A percentile compares a stretch with the other conserved stretches of the same genome.
phyloP scores from a whole-genome alignment of 1,140 invertebrate genomes.

The Solenopsis invicta region DNA sequence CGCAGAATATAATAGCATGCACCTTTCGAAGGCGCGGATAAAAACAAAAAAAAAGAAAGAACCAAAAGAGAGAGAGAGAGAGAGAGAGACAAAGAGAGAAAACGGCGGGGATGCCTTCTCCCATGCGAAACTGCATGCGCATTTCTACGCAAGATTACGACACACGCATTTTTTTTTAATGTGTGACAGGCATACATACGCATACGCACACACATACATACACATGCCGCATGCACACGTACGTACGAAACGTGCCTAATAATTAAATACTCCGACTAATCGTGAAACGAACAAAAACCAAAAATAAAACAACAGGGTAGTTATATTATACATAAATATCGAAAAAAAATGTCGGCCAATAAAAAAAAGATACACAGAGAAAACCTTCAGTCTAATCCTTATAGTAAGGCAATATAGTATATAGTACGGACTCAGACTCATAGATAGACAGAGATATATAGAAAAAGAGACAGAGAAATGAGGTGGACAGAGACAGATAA shows the following conservation, averaged over 20 bases:
- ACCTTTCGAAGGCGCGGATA: constrained; percentile 2
- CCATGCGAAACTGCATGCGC: constrained; percentile 27
- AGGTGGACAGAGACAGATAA: constrained; percentile 69
- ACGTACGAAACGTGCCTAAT: constrained; percentile 64
- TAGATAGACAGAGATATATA: constrained; percentile 52
- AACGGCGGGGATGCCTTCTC: constrained; percentile 22
- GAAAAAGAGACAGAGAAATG: constrained; percentile 53
- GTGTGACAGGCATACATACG: constrained; percentile 55
- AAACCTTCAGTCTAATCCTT: constrained; percentile 87
- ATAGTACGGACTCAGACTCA: constrained; percentile 68
- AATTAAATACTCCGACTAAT: constrained; percentile 39
- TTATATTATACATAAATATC: constrained; percentile 69
- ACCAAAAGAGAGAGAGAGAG: not conserved
- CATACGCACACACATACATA: constrained; percentile 66
- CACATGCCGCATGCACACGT: constrained; percentile 74
- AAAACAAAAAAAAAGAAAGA: constrained; percentile 4
- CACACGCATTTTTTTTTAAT: not conserved
- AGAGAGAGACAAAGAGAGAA: not conserved
- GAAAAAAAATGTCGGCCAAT: constrained; percentile 80
- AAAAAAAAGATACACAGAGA: constrained; percentile 82
- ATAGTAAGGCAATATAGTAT: constrained; percentile 84
- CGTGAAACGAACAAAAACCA: constrained; percentile 44
- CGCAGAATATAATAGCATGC: constrained; percentile 53
- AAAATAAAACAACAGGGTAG: constrained; percentile 61
- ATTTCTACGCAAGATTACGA: constrained; percentile 12